Evolutionary conservation across 2,113 vertebrate genomes (phyloP).

Genomic region (Syngnathus floridae): DNA sequence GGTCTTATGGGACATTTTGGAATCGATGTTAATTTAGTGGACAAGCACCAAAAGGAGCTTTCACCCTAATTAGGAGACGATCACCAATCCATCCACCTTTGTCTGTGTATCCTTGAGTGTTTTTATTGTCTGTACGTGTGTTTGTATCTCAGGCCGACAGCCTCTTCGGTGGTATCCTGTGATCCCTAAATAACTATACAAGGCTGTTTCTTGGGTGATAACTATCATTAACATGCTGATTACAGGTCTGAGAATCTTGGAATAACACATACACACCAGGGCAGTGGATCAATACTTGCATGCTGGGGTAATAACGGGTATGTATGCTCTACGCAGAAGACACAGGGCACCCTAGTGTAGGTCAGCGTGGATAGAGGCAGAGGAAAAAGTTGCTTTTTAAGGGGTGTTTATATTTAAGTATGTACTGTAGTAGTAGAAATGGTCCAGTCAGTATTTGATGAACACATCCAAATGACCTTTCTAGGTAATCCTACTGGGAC

Average conservation of each 20-base stretch:
- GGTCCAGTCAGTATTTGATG: no score
- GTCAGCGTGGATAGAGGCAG: conserved; percentile 12
- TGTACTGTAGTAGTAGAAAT: no score
- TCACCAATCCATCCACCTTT: neutral
- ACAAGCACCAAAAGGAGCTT: neutral
- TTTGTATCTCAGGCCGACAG: neutral
- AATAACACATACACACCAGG: conserved; percentile 58
- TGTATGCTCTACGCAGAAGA: conserved; percentile 45
- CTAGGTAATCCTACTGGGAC: neutral
- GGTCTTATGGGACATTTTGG: neutral
- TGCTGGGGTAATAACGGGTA: conserved; percentile 67
- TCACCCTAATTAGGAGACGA: neutral
- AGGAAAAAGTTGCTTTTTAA: neutral
- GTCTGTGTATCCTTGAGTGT: neutral
- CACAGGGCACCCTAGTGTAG: conserved; percentile 21
- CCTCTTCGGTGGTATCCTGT: conserved; percentile 30
- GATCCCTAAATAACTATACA: conserved; percentile 34
- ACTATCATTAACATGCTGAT: conserved; percentile 68
- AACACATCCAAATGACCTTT: neutral
- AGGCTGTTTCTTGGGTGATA: conserved; percentile 45
- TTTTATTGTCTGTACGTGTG: neutral
- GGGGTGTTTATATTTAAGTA: no score
- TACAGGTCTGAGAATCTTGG: conserved; percentile 60
- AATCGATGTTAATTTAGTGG: neutral
- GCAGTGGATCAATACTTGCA: conserved; percentile 67